Percentiles rank a stretch among this genome's conserved stretches.
Conservation (phyloP, 2,797 vertebrate species). For the Malurus leucopterus region DNA sequence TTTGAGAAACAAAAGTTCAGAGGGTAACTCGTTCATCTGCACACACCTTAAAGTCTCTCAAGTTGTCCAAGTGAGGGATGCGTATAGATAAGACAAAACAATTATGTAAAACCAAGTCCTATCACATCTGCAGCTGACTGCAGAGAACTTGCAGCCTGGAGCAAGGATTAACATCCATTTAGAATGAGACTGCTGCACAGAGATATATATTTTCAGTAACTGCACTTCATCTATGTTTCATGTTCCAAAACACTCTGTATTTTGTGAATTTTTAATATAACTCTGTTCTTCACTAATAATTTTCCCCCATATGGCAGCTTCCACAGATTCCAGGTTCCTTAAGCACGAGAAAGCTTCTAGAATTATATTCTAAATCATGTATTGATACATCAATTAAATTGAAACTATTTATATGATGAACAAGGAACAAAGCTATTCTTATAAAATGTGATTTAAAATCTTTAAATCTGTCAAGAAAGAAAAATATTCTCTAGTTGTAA, state of each 20-base stretch:
- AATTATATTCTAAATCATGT: background rate
- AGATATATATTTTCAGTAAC: background rate
- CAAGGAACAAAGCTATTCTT: background rate
- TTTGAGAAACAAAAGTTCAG: background rate
- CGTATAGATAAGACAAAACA: background rate
- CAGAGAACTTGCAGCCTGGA: slow-evolving; percentile 15
- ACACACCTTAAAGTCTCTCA: slow-evolving; percentile 15
- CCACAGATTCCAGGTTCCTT: background rate
- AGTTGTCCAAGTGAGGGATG: slow-evolving; percentile 11
- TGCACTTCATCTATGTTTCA: background rate
- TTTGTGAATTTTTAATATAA: background rate
- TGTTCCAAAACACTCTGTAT: background rate
- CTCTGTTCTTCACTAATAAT: background rate
- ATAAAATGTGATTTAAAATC: background rate
- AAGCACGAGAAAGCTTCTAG: background rate
- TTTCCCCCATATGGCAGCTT: background rate
- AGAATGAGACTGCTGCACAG: background rate
- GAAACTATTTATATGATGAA: background rate
- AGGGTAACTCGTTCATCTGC: slow-evolving; percentile 24
- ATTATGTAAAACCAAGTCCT: background rate
- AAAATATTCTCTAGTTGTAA: background rate
- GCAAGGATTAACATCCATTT: background rate
- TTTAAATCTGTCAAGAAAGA: background rate
- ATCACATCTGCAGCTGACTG: background rate
- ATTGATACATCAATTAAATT: background rate